Conservation (phyloP, 2,797 vertebrate genomes). For the Orestias chungarensis region DNA sequence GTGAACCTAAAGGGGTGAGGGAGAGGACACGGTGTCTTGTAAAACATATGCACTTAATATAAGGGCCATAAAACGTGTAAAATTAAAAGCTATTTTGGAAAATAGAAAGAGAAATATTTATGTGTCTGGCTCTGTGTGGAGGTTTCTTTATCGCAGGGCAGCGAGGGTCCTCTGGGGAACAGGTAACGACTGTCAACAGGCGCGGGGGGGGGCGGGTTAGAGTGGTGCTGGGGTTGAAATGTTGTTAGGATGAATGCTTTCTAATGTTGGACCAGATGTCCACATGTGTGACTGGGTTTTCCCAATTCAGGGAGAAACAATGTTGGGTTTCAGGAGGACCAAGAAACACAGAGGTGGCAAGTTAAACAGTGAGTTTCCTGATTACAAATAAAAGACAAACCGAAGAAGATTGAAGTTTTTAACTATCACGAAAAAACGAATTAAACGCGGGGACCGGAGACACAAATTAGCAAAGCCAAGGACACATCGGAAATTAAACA, state of each 20-base stretch:
- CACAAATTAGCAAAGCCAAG: conserved; percentile 36
- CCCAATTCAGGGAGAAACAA: conserved; percentile 38
- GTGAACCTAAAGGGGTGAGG: conserved; percentile 87
- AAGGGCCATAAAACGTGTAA: conserved; percentile 95
- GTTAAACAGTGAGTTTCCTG: conserved; percentile 42
- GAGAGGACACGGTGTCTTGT: conserved; percentile 93
- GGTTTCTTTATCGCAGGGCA: conserved; percentile 85
- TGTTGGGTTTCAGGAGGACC: conserved; percentile 27
- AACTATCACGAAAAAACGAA: conserved; percentile 3
- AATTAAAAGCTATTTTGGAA: conserved; percentile 98
- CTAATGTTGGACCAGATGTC: conserved; percentile 68
- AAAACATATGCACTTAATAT: conserved; percentile 99
- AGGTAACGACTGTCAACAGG: conserved; percentile 84
- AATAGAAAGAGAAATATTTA: conserved; percentile 95
- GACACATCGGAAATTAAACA: conserved; percentile 23
- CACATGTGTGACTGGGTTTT: conserved; percentile 64
- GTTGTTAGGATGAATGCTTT: conserved; percentile 39
- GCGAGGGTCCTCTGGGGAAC: conserved; percentile 69
- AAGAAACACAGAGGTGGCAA: conserved; percentile 8
- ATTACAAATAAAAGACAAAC: conserved; percentile 5
- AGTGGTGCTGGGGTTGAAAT: conserved; percentile 8
- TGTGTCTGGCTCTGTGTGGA: conserved; percentile 88
- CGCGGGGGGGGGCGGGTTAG: conserved; percentile 19
- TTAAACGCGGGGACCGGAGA: conserved; percentile 23
- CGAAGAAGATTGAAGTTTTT: conserved; percentile 45